Evolutionary conservation across 2,888 invertebrate genomes (phyloP).

Genomic region (Lamellibrachia columna): DNA sequence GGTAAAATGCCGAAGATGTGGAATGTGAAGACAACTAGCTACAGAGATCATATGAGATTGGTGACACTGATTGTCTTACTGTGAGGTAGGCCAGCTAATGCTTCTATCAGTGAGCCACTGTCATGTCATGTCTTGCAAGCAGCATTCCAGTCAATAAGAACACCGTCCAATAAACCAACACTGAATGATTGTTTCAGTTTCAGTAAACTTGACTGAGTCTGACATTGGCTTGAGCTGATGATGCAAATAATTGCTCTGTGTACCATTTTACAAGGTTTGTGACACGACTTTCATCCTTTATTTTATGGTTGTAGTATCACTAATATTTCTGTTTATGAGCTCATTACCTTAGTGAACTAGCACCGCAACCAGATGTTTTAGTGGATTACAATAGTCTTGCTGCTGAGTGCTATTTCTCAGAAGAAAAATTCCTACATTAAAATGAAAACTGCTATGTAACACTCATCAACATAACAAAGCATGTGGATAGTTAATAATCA

Average conservation of each 20-base stretch:
- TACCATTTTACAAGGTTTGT: not conserved
- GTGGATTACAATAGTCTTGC: not conserved
- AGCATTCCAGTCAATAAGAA: not conserved
- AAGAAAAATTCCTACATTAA: not conserved
- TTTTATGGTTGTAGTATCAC: no score
- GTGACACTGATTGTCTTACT: not conserved
- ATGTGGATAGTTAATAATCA: not conserved
- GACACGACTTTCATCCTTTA: not conserved
- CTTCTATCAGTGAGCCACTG: not conserved
- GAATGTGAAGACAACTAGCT: not conserved
- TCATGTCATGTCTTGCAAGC: not conserved
- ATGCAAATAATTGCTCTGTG: not conserved
- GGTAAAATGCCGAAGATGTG: slow-evolving; percentile 7
- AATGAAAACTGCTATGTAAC: not conserved
- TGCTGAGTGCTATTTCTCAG: not conserved
- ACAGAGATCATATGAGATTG: not conserved
- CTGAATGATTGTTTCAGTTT: not conserved
- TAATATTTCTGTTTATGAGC: not conserved
- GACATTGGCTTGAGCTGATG: not conserved
- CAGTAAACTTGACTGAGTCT: not conserved
- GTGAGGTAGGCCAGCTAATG: not conserved
- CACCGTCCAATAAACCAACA: not conserved
- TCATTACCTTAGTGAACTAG: not conserved
- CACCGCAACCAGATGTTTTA: not conserved
- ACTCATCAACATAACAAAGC: not conserved